These are phyloP conservation scores for Marcusenius ussheri DNA, from an alignment of 2,113 vertebrate species.

Conservation along the genomic window DNA sequence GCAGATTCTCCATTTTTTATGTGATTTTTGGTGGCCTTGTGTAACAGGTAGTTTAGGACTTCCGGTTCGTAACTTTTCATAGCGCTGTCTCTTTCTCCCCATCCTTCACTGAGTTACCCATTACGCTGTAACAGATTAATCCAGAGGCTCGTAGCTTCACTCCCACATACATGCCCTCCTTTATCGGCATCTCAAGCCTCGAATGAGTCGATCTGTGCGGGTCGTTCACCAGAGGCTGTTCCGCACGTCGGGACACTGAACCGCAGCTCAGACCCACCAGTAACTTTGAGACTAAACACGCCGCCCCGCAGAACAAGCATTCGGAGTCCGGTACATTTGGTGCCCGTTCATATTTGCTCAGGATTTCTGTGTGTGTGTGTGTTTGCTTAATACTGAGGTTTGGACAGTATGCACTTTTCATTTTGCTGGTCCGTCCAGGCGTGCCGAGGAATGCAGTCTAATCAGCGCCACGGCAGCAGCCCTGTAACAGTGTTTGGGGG, in stretches of 20 bases:
- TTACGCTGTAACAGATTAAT: neutral
- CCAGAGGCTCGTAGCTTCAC: neutral
- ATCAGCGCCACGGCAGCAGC: conserved; percentile 23
- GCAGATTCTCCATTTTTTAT: neutral
- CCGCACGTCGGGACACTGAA: neutral
- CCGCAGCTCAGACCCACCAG: neutral
- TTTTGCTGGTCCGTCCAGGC: conserved; percentile 37
- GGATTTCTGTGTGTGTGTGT: neutral
- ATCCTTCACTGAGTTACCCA: neutral
- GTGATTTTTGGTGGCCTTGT: neutral
- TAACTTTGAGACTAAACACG: neutral
- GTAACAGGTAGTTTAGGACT: neutral
- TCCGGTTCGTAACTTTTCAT: neutral
- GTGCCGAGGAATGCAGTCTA: conserved; percentile 52
- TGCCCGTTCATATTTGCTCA: neutral
- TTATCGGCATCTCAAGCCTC: neutral
- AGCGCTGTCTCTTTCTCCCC: neutral
- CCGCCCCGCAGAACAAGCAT: neutral
- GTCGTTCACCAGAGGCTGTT: neutral
- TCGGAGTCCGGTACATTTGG: neutral
- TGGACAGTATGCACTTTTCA: neutral
- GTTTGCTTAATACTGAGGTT: neutral
- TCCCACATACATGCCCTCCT: neutral
- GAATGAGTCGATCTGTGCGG: neutral
- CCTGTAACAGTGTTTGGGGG: neutral